These are phyloP conservation scores for Halictus quadricinctus DNA, from an alignment of 2,888 invertebrate genomes.

Conservation along the genomic window DNA sequence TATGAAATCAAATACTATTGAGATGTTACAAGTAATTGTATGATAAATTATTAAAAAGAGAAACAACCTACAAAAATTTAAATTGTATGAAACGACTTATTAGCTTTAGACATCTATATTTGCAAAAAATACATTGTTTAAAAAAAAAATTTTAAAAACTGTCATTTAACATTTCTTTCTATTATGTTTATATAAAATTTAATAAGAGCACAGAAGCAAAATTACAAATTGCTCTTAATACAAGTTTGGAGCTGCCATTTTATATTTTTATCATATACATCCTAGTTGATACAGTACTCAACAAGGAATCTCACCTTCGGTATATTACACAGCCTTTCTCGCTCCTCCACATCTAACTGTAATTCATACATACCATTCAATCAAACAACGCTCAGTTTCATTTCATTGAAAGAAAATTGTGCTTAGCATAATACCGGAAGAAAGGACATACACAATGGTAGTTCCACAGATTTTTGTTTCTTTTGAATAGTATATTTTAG, in stretches of 20 bases:
- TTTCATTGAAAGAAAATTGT: slow-evolving; percentile 55
- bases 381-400: slow-evolving; percentile 73
- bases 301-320: slow-evolving; percentile 79
- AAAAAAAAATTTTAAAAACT: slow-evolving; percentile 10
- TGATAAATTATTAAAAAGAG: not conserved
- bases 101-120: slow-evolving; percentile 32
- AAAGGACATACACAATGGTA: slow-evolving; percentile 40
- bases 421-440: slow-evolving; percentile 45
- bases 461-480: slow-evolving; percentile 15
- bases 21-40: not conserved
- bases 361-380: slow-evolving; percentile 81
- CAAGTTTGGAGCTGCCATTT: slow-evolving; percentile 63
- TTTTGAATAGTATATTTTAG: slow-evolving; percentile 32
- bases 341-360: slow-evolving; percentile 82
- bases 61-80: slow-evolving; percentile 6
- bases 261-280: slow-evolving; percentile 60
- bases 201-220: slow-evolving; percentile 51
- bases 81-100: slow-evolving; percentile 50
- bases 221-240: slow-evolving; percentile 44
- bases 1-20: not conserved
- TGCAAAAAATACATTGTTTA: slow-evolving; percentile 50
- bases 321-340: slow-evolving; percentile 82
- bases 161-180: not conserved
- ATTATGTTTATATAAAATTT: not conserved
- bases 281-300: slow-evolving; percentile 68